Evolutionary conservation across 2,113 vertebrate species (phyloP), one percentile per base, ranked within the genome.

Genomic region (Oncorhynchus clarkii): DNA sequence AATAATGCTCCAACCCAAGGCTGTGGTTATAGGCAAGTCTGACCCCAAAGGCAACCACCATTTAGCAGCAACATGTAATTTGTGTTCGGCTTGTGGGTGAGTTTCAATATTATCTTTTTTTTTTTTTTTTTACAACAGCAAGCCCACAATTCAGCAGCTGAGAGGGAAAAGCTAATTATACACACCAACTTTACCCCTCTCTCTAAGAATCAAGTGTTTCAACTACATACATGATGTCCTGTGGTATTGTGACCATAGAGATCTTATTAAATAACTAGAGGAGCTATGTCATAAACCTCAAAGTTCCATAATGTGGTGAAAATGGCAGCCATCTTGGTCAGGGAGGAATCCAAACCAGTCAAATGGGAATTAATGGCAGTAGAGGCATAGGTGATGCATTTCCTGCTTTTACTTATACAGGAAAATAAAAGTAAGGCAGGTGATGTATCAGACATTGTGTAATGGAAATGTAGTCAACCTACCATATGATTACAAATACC

Each of bases 61-160:
- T 66, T 66, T 66, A 66, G 64, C 22, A 24, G 64, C 12, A 66
- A 26, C n/a, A 26, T 73, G 59, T 73, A 45, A 73, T 73, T 73
- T 73, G 57, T 8, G 71, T 59, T 59, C 20, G 49, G 57, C 39
- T 73, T 73, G 71, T 62, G 71, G 57, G n/a, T 12, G 13, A 31
- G 20, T 62, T 62, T 20, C 9, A 16, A n/a, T 73, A 71, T 67
- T 6, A 9, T 27, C 18, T 27, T 31, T 12, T 22, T 18, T 3
- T 27, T 27, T 26, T 27, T 27, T 77, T 11, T 77, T 29, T 51
- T 59, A 49, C 45, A 77, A 77, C 16, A 71, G 22, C 26, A 45
- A 27, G 27, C 57, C 49, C n/a, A 22, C n/a, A 60, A 18, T 57
- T 57, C 51, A 57, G 13, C 51, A 57, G 13, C 11, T 57, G 51